A percentile compares a stretch with the other conserved stretches of the same genome.
Conservation (phyloP, 2,888 invertebrate species). For the Drosophila atroscutellata region DNA sequence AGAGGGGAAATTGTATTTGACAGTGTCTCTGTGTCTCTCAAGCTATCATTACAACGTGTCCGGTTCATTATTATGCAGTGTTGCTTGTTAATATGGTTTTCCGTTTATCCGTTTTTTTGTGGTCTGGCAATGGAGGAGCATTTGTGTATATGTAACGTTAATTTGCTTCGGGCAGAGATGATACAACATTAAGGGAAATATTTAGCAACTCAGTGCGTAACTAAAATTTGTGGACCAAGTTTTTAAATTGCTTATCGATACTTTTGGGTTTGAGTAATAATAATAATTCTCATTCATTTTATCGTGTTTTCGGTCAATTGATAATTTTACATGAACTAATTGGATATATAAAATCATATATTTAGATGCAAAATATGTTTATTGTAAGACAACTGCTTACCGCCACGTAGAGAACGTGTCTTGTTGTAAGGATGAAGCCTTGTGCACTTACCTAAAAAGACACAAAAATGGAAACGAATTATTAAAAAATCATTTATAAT, state of each 20-base stretch:
- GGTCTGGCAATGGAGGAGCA: conserved; percentile 1
- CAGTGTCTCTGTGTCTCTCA: neutral
- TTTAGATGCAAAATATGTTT: conserved; percentile 15
- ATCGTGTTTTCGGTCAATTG: neutral
- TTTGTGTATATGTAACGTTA: neutral
- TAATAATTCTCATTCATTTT: neutral
- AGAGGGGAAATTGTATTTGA: neutral
- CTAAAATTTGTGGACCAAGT: neutral
- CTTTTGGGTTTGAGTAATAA: neutral
- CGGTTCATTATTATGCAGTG: conserved; percentile 71
- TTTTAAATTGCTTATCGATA: neutral
- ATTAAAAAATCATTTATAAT: conserved; percentile 12
- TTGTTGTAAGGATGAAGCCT: conserved; percentile 65
- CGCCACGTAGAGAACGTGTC: conserved; percentile 69
- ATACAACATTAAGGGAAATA: neutral
- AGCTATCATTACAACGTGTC: conserved; percentile 29
- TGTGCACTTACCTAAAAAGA: conserved; percentile 81
- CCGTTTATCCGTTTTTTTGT: conserved; percentile 47
- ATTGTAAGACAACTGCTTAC: conserved; percentile 65
- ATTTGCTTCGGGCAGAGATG: neutral
- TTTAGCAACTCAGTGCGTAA: neutral
- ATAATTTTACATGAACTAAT: neutral
- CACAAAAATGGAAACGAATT: conserved; percentile 33
- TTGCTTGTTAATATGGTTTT: conserved; percentile 71
- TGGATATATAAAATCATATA: conserved; percentile 3